These are phyloP conservation scores for Heliconius ethilla DNA, from an alignment of 2,888 invertebrate genomes.

Conservation along the genomic window DNA sequence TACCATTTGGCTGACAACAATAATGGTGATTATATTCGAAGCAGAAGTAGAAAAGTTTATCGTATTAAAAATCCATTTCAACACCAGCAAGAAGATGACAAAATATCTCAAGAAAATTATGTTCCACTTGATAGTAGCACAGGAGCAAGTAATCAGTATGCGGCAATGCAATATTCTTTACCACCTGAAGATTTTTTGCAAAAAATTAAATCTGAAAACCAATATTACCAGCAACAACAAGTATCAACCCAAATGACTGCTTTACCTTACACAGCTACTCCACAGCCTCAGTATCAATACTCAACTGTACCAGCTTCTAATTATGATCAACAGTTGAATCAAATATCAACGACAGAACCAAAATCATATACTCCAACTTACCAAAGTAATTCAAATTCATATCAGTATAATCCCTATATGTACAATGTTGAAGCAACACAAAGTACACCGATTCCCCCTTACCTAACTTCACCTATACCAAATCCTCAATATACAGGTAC, in stretches of 20 bases:
- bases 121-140: slow-evolving; percentile 66
- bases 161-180: slow-evolving; percentile 74
- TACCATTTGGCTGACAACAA: slow-evolving; percentile 66
- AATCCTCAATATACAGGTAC: slow-evolving; percentile 68
- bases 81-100: slow-evolving; percentile 59
- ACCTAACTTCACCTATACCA: slow-evolving; percentile 65
- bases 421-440: slow-evolving; percentile 61
- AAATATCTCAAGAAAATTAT: slow-evolving; percentile 54
- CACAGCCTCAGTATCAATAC: slow-evolving; percentile 72
- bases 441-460: slow-evolving; percentile 69
- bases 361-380: slow-evolving; percentile 63
- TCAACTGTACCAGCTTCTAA: slow-evolving; percentile 62
- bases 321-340: slow-evolving; percentile 65
- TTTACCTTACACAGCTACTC: slow-evolving; percentile 70
- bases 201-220: slow-evolving; percentile 71
- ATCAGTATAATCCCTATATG: slow-evolving; percentile 63
- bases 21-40: slow-evolving; percentile 60
- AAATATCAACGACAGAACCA: slow-evolving; percentile 59
- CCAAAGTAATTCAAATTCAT: slow-evolving; percentile 58
- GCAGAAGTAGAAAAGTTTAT: slow-evolving; percentile 67
- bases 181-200: slow-evolving; percentile 78
- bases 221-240: slow-evolving; percentile 58
- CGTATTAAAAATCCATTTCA: slow-evolving; percentile 76
- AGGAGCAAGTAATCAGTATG: slow-evolving; percentile 78
- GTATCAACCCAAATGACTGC: slow-evolving; percentile 66